phyloP scores from a whole-genome alignment of 2,113 vertebrate species.

The Pardalotus punctatus region DNA sequence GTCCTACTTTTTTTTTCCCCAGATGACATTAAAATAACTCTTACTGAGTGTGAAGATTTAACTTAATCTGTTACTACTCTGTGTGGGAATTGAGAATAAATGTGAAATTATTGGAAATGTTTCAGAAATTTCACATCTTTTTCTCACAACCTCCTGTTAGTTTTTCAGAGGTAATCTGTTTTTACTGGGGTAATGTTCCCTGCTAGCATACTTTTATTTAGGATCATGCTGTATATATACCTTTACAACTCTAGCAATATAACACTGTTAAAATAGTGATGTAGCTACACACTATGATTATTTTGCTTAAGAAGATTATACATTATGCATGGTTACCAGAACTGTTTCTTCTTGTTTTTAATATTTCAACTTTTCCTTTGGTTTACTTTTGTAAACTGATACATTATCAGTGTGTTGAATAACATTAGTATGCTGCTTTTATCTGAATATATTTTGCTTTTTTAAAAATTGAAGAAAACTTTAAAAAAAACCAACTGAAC shows the following conservation, averaged over 20 bases:
- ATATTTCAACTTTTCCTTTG: neutral
- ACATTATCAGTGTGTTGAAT: neutral
- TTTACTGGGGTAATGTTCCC: neutral
- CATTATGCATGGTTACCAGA: neutral
- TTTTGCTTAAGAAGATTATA: neutral
- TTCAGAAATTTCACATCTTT: neutral
- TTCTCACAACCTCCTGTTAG: neutral
- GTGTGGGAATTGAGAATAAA: neutral
- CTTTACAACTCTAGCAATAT: neutral
- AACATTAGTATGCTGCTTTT: neutral
- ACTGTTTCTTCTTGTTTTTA: neutral
- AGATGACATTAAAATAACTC: neutral
- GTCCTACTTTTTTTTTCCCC: neutral
- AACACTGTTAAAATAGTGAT: neutral
- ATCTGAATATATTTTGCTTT: neutral
- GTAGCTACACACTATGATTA: neutral
- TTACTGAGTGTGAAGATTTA: neutral
- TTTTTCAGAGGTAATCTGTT: neutral
- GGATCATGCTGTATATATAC: neutral
- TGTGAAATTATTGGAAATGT: neutral
- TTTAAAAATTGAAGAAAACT: neutral
- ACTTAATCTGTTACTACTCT: neutral
- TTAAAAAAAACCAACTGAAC: neutral
- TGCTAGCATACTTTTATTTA: neutral
- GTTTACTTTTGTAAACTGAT: neutral